These are phyloP conservation scores for Ifrita kowaldi DNA, from an alignment of 2,113 vertebrate species.

Conservation along the genomic window DNA sequence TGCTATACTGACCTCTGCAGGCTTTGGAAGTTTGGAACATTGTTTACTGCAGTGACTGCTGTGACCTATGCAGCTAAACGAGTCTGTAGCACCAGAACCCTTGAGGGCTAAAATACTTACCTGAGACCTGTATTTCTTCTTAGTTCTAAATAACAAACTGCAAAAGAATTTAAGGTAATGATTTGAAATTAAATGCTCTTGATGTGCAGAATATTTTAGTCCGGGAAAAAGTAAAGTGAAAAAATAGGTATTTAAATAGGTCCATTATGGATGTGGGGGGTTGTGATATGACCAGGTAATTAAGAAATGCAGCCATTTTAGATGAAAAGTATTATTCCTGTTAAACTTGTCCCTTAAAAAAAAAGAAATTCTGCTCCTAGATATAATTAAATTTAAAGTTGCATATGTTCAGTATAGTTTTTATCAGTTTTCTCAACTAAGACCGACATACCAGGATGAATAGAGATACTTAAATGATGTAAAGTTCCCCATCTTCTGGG, in stretches of 20 bases:
- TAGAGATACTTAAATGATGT: background rate
- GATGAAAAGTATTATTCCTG: background rate
- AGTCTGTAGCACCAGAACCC: background rate
- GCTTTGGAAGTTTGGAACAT: conserved; percentile 67
- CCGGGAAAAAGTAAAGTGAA: background rate
- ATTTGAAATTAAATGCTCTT: background rate
- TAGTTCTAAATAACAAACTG: background rate
- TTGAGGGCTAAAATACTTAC: background rate
- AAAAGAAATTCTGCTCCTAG: background rate
- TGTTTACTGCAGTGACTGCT: conserved; percentile 16
- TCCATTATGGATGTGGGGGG: background rate
- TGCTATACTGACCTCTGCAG: conserved; percentile 90
- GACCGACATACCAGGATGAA: background rate
- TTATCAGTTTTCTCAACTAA: background rate
- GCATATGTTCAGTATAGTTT: background rate
- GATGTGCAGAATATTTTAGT: background rate
- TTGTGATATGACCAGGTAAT: background rate
- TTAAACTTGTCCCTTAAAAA: background rate
- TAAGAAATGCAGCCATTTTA: background rate
- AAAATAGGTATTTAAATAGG: background rate
- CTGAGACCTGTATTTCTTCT: background rate
- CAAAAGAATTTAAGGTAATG: background rate
- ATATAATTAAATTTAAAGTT: conserved; percentile 26
- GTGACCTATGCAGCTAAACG: background rate
- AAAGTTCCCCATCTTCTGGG: background rate